Base-by-base conservation (phyloP, 2,797 vertebrate genomes). In the Holocentrus rufus region DNA sequence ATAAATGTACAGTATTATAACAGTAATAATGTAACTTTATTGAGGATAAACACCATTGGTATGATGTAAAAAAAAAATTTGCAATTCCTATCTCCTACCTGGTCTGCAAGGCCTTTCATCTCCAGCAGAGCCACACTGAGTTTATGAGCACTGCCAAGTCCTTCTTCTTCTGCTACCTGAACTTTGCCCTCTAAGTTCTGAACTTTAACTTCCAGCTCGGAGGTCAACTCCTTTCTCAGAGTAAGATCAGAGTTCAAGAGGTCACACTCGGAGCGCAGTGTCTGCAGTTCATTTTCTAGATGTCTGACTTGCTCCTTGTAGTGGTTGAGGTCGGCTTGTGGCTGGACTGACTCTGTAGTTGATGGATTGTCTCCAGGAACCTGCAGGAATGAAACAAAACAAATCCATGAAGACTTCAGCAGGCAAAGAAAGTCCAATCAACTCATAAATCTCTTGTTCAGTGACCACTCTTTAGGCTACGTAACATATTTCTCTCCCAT, bases 131-230 rank as follows among this genome's bases (percentile, higher is more conserved):
- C 11, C 0, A 49, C 77, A 20, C 78, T 82, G 1, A 93, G 62
- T 55, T 94, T 92, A 47, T 88, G 79, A 39, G 67, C 75, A 60
- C 91, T 75, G 31, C 77, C 64, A 5, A 36, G 30, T 3, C 91
- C 93, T 70, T 92, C 90, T 70, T 92, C 87, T 69, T 94, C 87
- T 53, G 93, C 77, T 50, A 76, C 74, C 27, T 64, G 55, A 30
- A 92, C 25, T 73, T 83, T 88, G 77, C 83, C 76, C 72, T 94
- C 90, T 54, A 94, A 69, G 60, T 82, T 72, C 57, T 83, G 59
- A 36, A 93, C 63, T 65, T 86, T 85, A 74, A 88, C 83, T 70
- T 95, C 81, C 72, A 95, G 57, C 54, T 95, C 92, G 4, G 69
- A 75, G 63, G 75, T 93, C 67, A 89, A 62, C 67, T 90, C 87